These are phyloP conservation scores for Amphiduros pacificus DNA, from an alignment of 2,888 invertebrate species.

Conservation along the genomic window DNA sequence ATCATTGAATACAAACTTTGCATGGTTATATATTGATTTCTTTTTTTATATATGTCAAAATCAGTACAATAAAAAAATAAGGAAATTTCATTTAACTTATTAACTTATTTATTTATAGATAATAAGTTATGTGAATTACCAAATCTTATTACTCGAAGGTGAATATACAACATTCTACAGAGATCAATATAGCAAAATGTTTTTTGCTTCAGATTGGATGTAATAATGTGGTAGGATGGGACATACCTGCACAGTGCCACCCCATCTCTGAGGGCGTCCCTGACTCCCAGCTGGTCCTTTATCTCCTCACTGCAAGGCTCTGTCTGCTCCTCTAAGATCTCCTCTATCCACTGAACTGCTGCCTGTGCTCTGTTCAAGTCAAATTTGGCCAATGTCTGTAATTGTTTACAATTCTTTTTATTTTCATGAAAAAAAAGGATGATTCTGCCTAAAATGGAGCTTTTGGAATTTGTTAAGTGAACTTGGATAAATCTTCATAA, in stretches of 20 bases:
- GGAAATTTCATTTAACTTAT: too few relatives aligned
- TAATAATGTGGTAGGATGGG: neutral
- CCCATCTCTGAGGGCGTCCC: conserved; percentile 12
- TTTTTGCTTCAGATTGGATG: neutral
- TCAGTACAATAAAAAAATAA: too few relatives aligned
- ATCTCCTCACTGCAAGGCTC: conserved; percentile 3
- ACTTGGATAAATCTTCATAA: too few relatives aligned
- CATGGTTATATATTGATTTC: neutral
- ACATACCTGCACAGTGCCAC: conserved; percentile 16
- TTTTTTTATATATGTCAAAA: neutral
- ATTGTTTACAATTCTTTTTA: neutral
- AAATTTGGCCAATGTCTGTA: conserved; percentile 15
- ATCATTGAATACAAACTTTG: neutral
- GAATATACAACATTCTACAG: neutral
- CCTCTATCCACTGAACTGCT: conserved; percentile 18
- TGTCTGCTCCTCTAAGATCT: conserved; percentile 5
- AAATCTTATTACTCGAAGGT: neutral
- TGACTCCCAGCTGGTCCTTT: conserved; percentile 17
- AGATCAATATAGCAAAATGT: neutral
- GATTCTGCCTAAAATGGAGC: too few relatives aligned
- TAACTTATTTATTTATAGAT: neutral
- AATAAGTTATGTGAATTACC: neutral
- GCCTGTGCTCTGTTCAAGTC: conserved; percentile 8
- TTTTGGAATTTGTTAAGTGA: too few relatives aligned
- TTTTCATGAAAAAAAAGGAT: too few relatives aligned